A percentile compares a stretch with the other conserved stretches of the same genome.
These are phyloP conservation scores for Nomada ferruginata DNA, from an alignment of 2,888 invertebrate genomes.

Conservation along the genomic window DNA sequence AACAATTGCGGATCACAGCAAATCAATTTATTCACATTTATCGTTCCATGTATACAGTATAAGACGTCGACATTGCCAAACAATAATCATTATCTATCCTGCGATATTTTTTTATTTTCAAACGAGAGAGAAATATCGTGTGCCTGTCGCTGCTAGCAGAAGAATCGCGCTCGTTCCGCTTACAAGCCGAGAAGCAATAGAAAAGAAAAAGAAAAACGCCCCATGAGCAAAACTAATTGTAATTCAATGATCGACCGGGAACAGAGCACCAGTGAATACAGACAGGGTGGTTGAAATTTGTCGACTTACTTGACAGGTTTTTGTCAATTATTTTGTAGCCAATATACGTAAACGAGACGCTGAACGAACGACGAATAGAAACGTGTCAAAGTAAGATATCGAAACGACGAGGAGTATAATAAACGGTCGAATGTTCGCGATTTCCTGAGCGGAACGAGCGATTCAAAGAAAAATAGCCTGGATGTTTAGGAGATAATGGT, in stretches of 20 bases:
- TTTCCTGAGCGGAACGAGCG: conserved; percentile 34
- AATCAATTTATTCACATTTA: too few relatives aligned
- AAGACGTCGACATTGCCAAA: too few relatives aligned
- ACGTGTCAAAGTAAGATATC: conserved; percentile 36
- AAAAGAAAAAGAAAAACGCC: background rate
- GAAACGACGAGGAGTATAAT: background rate
- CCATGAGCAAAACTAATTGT: background rate
- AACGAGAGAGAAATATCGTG: conserved; percentile 22
- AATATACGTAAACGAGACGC: conserved; percentile 57
- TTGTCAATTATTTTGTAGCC: conserved; percentile 81
- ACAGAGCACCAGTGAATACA: background rate
- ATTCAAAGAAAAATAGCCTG: conserved; percentile 32
- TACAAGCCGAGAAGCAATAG: conserved; percentile 30
- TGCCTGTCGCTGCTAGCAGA: conserved; percentile 55
- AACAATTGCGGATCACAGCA: too few relatives aligned
- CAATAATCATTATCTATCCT: too few relatives aligned
- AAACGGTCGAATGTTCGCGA: conserved; percentile 6
- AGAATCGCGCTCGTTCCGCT: conserved; percentile 50
- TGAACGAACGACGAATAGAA: conserved; percentile 29
- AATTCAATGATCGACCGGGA: background rate
- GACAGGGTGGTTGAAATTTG: conserved; percentile 29
- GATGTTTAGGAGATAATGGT: conserved; percentile 31
- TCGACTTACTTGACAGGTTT: conserved; percentile 71
- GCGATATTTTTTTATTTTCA: conserved; percentile 1
- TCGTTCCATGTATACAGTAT: too few relatives aligned